Percentiles rank a stretch among this genome's conserved stretches.
Evolutionary conservation across 2,888 invertebrate genomes (phyloP).

Genomic region (Ochropleura leucogaster): DNA sequence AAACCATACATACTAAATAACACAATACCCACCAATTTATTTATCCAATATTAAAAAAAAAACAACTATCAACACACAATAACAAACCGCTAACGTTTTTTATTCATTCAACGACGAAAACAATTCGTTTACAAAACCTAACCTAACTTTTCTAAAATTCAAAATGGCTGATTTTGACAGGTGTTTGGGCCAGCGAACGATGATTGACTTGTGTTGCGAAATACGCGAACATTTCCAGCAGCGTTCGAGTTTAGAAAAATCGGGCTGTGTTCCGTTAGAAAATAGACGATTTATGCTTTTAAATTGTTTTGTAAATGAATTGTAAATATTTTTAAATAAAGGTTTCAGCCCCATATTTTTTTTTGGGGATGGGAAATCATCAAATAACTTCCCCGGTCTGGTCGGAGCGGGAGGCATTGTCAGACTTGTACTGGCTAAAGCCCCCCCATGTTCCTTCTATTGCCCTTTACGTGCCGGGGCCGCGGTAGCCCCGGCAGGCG

Average conservation of each 20-base stretch:
- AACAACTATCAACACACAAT: not conserved
- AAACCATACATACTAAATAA: not conserved
- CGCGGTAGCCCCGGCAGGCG: no score
- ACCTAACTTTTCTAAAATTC: constrained; percentile 58
- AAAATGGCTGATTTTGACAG: constrained; percentile 59
- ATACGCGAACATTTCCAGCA: constrained; percentile 28
- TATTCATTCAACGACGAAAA: constrained; percentile 20
- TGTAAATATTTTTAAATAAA: not conserved
- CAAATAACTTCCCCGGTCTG: no score
- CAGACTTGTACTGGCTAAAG: no score
- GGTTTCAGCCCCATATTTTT: not conserved
- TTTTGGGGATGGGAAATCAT: no score
- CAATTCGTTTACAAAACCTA: constrained; percentile 35
- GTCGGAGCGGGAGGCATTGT: no score
- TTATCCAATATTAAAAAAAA: not conserved
- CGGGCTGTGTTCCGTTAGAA: not conserved
- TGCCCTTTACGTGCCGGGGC: no score
- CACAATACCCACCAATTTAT: not conserved
- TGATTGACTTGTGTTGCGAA: constrained; percentile 59
- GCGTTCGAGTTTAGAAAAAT: constrained; percentile 40
- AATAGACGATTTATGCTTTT: constrained; percentile 6
- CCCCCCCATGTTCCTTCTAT: no score
- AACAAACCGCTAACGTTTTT: constrained; percentile 21
- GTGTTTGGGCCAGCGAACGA: constrained; percentile 38
- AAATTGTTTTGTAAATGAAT: not conserved